These are phyloP conservation scores for Sciurus vulgaris DNA, from an alignment of 2,797 vertebrate species.

Conservation along the genomic window DNA sequence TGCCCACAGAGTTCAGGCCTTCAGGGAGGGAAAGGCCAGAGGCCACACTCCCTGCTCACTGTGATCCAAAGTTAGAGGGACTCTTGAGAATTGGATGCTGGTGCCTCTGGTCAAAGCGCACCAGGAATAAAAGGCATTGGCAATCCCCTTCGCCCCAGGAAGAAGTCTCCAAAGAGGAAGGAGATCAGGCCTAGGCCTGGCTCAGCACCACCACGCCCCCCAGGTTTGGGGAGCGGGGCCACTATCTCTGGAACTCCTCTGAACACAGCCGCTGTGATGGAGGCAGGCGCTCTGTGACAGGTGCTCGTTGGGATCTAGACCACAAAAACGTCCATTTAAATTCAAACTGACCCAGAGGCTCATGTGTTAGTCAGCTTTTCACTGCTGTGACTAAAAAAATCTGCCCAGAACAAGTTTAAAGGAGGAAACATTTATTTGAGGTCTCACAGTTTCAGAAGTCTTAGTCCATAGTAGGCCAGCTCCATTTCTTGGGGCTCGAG, in stretches of 20 bases:
- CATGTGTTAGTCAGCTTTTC: no score
- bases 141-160: not conserved
- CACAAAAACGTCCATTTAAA: not conserved
- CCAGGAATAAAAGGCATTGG: not conserved
- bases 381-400: no score
- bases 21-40: not conserved
- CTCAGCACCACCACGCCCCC: not conserved
- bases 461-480: no score
- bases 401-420: no score
- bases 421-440: no score
- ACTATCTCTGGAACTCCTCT: not conserved
- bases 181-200: no score
- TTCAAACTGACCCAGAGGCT: not conserved
- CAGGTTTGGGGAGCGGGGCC: not conserved
- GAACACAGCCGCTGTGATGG: not conserved
- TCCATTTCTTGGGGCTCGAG: no score
- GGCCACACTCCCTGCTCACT: not conserved
- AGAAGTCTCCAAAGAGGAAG: not conserved
- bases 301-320: not conserved
- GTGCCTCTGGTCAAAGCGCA: not conserved
- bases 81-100: not conserved
- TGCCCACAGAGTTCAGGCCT: not conserved
- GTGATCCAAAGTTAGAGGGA: not conserved
- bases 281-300: not conserved
- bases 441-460: no score